These are phyloP conservation scores for Meteorus colon DNA, from an alignment of 2,888 invertebrate genomes.

Conservation along the genomic window DNA sequence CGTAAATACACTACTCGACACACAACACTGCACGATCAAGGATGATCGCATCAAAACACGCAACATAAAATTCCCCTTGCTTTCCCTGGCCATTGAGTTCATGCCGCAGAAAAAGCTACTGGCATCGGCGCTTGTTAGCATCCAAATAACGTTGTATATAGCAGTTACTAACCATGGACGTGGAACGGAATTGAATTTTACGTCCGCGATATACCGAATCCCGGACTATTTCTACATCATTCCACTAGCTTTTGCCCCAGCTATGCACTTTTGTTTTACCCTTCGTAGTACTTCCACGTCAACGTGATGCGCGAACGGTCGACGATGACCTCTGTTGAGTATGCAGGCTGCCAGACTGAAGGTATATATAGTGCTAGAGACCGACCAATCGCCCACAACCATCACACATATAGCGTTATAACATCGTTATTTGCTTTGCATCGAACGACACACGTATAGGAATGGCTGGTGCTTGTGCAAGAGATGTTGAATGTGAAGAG, in stretches of 20 bases:
- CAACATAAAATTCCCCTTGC: conserved; percentile 23
- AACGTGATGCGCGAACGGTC: conserved; percentile 2
- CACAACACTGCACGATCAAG: neutral
- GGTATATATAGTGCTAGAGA: conserved; percentile 1
- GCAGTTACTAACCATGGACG: conserved; percentile 33
- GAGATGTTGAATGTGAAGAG: neutral
- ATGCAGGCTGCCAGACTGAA: neutral
- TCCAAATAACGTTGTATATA: conserved; percentile 5
- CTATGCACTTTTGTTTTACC: conserved; percentile 3
- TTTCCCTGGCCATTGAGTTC: conserved; percentile 24
- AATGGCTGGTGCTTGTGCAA: neutral
- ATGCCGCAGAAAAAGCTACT: conserved; percentile 1
- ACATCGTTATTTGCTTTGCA: conserved; percentile 46
- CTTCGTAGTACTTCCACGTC: neutral
- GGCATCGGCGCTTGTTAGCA: conserved; percentile 41
- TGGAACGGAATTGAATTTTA: conserved; percentile 39
- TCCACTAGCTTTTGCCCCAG: neutral
- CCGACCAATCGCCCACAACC: conserved; percentile 18
- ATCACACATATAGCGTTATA: conserved; percentile 15
- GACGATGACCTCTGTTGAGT: neutral
- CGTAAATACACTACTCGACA: neutral
- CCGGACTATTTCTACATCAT: conserved; percentile 20
- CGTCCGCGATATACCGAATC: conserved; percentile 24
- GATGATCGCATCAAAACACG: conserved; percentile 25
- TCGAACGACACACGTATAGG: conserved; percentile 35